Percentiles rank a stretch among this genome's conserved stretches.
phyloP scores from a whole-genome alignment of 2,113 vertebrate species.

The Podocnemis expansa region DNA sequence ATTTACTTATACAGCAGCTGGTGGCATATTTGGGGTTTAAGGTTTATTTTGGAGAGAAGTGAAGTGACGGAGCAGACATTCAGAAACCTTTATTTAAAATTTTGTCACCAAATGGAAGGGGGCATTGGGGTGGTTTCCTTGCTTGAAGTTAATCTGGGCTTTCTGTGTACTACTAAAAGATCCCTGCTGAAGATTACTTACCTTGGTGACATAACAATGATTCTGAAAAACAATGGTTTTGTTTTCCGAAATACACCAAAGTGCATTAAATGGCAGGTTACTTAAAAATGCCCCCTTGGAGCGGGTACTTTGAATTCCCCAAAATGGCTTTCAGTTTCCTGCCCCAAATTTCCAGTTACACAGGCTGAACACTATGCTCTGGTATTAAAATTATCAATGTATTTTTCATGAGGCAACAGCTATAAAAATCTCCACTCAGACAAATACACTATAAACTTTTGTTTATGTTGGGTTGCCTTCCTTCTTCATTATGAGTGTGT shows the following conservation, averaged over 20 bases:
- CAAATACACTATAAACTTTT: slow-evolving; percentile 23
- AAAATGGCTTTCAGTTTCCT: slow-evolving; percentile 15
- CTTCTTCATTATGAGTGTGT: not conserved
- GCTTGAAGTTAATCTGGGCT: not conserved
- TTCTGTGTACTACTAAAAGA: not conserved
- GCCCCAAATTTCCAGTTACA: not conserved
- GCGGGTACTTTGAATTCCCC: slow-evolving; percentile 27
- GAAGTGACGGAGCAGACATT: not conserved
- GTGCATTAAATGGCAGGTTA: not conserved
- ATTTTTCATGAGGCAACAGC: slow-evolving; percentile 8
- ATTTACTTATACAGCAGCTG: not conserved
- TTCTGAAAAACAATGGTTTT: not conserved
- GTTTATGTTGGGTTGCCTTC: slow-evolving; percentile 53
- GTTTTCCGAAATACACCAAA: not conserved
- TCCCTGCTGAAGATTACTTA: not conserved
- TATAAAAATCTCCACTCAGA: not conserved
- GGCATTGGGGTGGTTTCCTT: not conserved
- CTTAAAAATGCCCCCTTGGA: not conserved
- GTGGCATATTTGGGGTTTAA: not conserved
- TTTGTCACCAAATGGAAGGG: not conserved
- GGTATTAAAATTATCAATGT: not conserved
- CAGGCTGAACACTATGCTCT: slow-evolving; percentile 3
- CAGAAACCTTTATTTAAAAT: not conserved
- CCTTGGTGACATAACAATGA: not conserved
- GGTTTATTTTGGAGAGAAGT: not conserved